Conservation (phyloP, 2,888 invertebrate species). For the Geotrupes spiniger region DNA sequence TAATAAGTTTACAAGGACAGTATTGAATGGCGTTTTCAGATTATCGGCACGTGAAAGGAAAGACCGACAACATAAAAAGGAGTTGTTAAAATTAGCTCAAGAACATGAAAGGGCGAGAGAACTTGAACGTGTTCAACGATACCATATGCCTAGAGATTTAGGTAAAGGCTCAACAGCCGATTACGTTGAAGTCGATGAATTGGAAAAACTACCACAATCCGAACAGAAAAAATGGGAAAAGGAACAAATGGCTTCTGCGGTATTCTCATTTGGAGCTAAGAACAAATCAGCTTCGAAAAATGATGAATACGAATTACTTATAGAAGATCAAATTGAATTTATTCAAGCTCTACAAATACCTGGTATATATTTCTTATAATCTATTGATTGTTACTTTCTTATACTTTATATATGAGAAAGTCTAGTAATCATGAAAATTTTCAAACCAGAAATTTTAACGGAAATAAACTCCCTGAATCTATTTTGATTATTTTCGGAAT, state of each 20-base stretch:
- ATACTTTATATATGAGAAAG: too few species aligned
- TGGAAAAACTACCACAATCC: conserved; percentile 78
- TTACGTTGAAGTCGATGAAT: conserved; percentile 82
- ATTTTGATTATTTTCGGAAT: conserved; percentile 6
- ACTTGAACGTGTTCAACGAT: conserved; percentile 87
- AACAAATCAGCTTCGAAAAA: conserved; percentile 61
- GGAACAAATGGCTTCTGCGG: conserved; percentile 90
- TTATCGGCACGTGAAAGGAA: conserved; percentile 82
- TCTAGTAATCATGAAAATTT: background rate
- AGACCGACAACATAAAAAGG: conserved; percentile 87
- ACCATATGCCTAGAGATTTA: conserved; percentile 89
- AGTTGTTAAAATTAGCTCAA: conserved; percentile 83
- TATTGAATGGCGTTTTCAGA: conserved; percentile 51
- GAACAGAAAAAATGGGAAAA: conserved; percentile 97
- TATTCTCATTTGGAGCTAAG: conserved; percentile 90
- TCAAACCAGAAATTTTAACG: too few species aligned
- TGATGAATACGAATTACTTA: conserved; percentile 86
- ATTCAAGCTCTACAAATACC: conserved; percentile 85
- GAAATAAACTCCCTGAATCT: too few species aligned
- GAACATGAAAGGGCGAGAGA: conserved; percentile 95
- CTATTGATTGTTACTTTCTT: too few species aligned
- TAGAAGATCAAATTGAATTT: conserved; percentile 98
- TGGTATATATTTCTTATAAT: conserved; percentile 49
- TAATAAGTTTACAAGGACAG: background rate
- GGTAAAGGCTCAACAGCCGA: conserved; percentile 70